Conservation (phyloP, 2,113 vertebrate species). For the Cryptoleucopteryx plumbea region DNA sequence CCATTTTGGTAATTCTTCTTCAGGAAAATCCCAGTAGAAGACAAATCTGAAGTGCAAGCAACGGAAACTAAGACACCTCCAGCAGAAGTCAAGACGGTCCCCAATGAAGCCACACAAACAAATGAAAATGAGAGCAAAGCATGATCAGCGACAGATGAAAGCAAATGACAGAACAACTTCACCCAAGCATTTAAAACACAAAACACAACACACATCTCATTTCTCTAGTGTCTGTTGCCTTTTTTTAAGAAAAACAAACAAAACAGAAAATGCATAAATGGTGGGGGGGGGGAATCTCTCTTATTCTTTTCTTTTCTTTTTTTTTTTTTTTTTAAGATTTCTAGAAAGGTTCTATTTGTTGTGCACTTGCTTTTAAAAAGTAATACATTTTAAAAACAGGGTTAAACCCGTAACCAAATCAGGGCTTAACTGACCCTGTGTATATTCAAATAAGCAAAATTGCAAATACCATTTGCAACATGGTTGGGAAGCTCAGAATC, state of each 20-base stretch:
- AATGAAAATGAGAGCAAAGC: slow-evolving; percentile 88
- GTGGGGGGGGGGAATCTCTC: slow-evolving; percentile 25
- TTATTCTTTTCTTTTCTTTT: slow-evolving; percentile 19
- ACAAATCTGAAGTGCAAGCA: slow-evolving; percentile 78
- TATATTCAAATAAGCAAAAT: slow-evolving; percentile 10
- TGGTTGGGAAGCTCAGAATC: slow-evolving; percentile 67
- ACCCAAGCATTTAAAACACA: slow-evolving; percentile 72
- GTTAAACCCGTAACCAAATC: slow-evolving; percentile 68
- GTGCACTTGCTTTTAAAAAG: slow-evolving; percentile 81
- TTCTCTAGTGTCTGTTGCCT: slow-evolving; percentile 91
- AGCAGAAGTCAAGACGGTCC: slow-evolving; percentile 84
- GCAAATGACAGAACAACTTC: slow-evolving; percentile 72
- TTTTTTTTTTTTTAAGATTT: slow-evolving; percentile 51
- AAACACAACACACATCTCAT: slow-evolving; percentile 75
- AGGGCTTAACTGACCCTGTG: slow-evolving; percentile 66
- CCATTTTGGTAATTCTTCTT: slow-evolving; percentile 10
- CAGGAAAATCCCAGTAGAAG: slow-evolving; percentile 87
- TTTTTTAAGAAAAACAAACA: slow-evolving; percentile 71
- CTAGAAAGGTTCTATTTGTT: slow-evolving; percentile 79
- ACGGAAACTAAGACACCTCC: slow-evolving; percentile 79
- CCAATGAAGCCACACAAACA: slow-evolving; percentile 90
- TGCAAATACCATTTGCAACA: neutral
- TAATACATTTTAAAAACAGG: slow-evolving; percentile 56
- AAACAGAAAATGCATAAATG: slow-evolving; percentile 50
- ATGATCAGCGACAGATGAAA: slow-evolving; percentile 74